Evolutionary conservation across 2,888 invertebrate species (phyloP), one percentile per base, ranked within the genome.

Genomic region (Eueremaeus valkanovi): DNA sequence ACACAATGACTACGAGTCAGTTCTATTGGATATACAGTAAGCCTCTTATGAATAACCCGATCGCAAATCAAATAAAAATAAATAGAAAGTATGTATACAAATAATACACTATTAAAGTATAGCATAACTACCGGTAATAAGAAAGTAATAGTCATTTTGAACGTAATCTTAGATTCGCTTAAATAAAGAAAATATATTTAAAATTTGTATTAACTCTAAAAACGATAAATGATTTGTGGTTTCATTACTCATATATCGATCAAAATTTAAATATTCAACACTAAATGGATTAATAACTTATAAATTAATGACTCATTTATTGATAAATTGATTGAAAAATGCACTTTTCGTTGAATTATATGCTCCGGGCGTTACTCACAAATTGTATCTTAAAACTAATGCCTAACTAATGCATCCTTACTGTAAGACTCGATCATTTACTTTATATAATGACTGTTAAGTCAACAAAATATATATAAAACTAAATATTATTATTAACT

Each of bases 291-390:
- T 55, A 55, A 55, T 18, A 55, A 55, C 21, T 24, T 55, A 8
- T 24, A 27, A 16, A 55, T 55, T 55, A 55, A 55, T 55, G 55
- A 49, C 3, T 55, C 45, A 24, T 55, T 55, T n/a, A n/a, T n/a
- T 55, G 55, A 55, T 55, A 55, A 55, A 55, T 55, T 27, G 55
- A 55, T 55, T 55, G n/a, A 3, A 55, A 21, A 24, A 55, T n/a
- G 8, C 3, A 55, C 8, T n/a, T 6, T 49, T 16, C 6, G 6
- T 49, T 16, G n/a, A 55, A 24, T 55, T n/a, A n/a, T n/a, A n/a
- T 24, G 55, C 55, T 55, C 21, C 21, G n/a, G 55, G 55, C 55
- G 55, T 55, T 55, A 27, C n/a, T n/a, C n/a, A n/a, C n/a, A n/a
- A n/a, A n/a, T n/a, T n/a, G n/a, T n/a, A 45, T 45, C 3, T 45